phyloP scores from a whole-genome alignment of 2,797 vertebrate species.

The Pteronotus mesoamericanus region DNA sequence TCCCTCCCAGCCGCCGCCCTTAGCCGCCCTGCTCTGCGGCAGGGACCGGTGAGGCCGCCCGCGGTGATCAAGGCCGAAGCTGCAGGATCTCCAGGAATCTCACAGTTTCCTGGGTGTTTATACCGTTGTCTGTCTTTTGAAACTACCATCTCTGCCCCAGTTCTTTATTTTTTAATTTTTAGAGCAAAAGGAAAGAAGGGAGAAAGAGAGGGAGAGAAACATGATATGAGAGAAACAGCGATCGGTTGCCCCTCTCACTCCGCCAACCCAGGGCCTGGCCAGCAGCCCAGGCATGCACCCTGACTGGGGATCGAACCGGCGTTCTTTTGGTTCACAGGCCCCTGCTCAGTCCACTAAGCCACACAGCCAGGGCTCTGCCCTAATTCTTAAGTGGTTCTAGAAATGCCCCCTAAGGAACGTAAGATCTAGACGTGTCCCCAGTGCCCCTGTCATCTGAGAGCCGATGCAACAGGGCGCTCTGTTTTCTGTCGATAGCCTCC shows the following conservation, averaged over 20 bases:
- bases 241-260: not conserved
- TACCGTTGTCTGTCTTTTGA: not conserved
- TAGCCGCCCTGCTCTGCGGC: not conserved
- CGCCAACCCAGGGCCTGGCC: not conserved
- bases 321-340: not conserved
- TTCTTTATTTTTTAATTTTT: not conserved
- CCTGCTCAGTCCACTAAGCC: not conserved
- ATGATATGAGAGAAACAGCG: not conserved
- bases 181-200: not conserved
- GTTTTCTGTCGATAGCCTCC: not conserved
- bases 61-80: not conserved
- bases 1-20: not conserved
- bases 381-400: not conserved
- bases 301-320: not conserved
- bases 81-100: not conserved
- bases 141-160: not conserved
- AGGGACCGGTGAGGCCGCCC: not conserved
- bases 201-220: not conserved
- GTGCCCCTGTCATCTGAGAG: not conserved
- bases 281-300: not conserved
- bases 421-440: too few relatives aligned
- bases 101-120: not conserved
- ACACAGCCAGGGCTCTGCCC: not conserved
- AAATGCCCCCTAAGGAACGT: not conserved
- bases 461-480: not conserved